Percentiles rank a stretch among this genome's conserved stretches.
These are phyloP conservation scores for Oncorhynchus clarkii DNA, from an alignment of 2,113 vertebrate genomes.

Conservation along the genomic window DNA sequence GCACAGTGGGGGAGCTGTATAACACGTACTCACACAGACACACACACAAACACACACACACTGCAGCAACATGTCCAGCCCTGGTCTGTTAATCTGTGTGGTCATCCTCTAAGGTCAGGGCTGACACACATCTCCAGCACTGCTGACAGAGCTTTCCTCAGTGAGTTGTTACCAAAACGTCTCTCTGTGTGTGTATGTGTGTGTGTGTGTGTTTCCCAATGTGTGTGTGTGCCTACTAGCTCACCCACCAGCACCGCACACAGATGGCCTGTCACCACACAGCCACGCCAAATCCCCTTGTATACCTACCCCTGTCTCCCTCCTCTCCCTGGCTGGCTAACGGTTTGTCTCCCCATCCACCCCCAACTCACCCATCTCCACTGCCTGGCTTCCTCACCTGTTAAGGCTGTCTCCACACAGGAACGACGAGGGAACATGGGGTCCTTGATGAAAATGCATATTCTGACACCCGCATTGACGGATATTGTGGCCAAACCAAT, in stretches of 20 bases:
- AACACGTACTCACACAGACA: not conserved
- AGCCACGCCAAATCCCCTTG: too few relatives aligned
- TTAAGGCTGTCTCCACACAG: conserved; percentile 14
- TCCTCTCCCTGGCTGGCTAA: not conserved
- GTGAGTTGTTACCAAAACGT: conserved; percentile 50
- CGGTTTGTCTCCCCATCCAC: not conserved
- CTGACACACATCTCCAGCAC: not conserved
- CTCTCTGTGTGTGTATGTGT: not conserved
- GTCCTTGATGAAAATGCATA: conserved; percentile 41
- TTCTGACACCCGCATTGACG: conserved; percentile 46
- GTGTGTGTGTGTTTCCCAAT: too few relatives aligned
- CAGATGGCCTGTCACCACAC: not conserved
- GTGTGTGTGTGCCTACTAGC: too few relatives aligned
- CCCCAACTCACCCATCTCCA: not conserved
- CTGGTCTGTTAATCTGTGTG: conserved; percentile 47
- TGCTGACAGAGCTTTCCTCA: conserved; percentile 57
- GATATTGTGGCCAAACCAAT: conserved; percentile 9
- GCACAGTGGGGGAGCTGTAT: not conserved
- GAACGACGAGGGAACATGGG: conserved; percentile 32
- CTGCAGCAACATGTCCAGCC: conserved; percentile 22
- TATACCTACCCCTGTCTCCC: not conserved
- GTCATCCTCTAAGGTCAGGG: conserved; percentile 53
- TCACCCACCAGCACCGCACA: not conserved
- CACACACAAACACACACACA: not conserved
- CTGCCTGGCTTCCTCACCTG: conserved; percentile 28